Base-by-base conservation (phyloP, 1,140 invertebrate species). In the Bathynomus jamesi region DNA sequence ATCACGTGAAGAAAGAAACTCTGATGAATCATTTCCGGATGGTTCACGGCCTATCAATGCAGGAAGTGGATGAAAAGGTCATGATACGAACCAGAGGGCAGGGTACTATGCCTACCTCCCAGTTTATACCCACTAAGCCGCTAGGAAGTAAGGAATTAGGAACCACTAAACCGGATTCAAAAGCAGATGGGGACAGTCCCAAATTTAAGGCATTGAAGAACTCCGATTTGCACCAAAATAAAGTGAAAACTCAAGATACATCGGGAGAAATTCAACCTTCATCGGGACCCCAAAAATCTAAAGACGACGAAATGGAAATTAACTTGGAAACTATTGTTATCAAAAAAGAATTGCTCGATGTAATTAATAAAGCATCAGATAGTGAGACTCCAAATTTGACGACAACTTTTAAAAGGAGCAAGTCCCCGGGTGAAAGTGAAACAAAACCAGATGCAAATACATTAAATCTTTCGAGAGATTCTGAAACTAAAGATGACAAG, bases 21-120 rank as follows among this genome's bases (percentile, higher is more conserved):
- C 72, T 77, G 28, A 77, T 77, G 76, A 77, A 77, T 61, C 76
- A 77, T 72, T 77, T 77, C 21, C 70, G 70, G 28, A 77, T 70
- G 5, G 70, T 73, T 13, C 76, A 77, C 53, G 72, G 72, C 3
- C 70, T 77, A 10, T 65, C 69, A 11, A 71, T 70, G 17, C 63
- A 71, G 13, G 69, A 77, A 24, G 72, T 77, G 21, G 72, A 77
- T 46, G 76, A 77, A 32, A 74, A 77, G 61, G 69, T 72, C 3
- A 77, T 77, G 76, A 77, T 77, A n/a, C 63, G 76, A 29, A 77
- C 76, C 5, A 65, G 76, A 30, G 76, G 76, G 4, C 76, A 77
- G 63, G 76, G 76, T n/a, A 77, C 76, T 21, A 77, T 77, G 76
- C 76, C 76, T 25, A 77, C 76, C 10, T 77, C 76, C 5, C 76